Evolutionary conservation across 2,797 vertebrate species (phyloP).

Genomic region (Enteromius paludinosus): DNA sequence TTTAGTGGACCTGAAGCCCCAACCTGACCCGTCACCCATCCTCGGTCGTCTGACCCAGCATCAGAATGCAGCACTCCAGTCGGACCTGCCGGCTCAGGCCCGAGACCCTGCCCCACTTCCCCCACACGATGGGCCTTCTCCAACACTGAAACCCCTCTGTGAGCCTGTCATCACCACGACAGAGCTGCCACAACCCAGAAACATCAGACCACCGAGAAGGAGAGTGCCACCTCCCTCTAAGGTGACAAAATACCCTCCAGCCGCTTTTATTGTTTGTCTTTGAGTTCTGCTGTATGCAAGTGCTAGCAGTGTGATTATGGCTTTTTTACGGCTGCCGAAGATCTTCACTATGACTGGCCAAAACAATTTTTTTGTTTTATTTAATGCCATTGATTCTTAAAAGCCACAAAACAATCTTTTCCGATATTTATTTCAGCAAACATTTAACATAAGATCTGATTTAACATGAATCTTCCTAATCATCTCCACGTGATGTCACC

Average conservation of each 20-base stretch:
- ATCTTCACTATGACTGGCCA: too few relatives aligned
- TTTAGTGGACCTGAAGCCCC: conserved; percentile 89
- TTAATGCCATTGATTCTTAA: too few relatives aligned
- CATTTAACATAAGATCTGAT: too few relatives aligned
- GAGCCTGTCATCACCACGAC: conserved; percentile 64
- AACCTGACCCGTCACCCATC: conserved; percentile 94
- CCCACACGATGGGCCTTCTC: conserved; percentile 67
- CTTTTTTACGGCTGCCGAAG: too few relatives aligned
- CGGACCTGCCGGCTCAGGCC: conserved; percentile 68
- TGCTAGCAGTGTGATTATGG: neutral
- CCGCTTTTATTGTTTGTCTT: too few relatives aligned
- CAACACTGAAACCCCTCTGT: conserved; percentile 68
- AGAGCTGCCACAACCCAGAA: conserved; percentile 80
- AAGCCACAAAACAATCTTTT: too few relatives aligned
- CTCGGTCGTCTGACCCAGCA: conserved; percentile 92
- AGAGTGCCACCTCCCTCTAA: conserved; percentile 90
- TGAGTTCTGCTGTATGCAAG: neutral
- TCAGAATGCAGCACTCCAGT: conserved; percentile 68
- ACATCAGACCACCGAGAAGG: conserved; percentile 88
- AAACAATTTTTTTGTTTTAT: too few relatives aligned
- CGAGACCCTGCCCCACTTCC: conserved; percentile 66
- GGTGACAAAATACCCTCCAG: conserved; percentile 68
- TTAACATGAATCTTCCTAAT: too few relatives aligned
- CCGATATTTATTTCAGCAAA: too few relatives aligned
- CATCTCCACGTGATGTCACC: too few relatives aligned